These are phyloP conservation scores for Vespertilio murinus DNA, from an alignment of 2,797 vertebrate species.

Conservation along the genomic window DNA sequence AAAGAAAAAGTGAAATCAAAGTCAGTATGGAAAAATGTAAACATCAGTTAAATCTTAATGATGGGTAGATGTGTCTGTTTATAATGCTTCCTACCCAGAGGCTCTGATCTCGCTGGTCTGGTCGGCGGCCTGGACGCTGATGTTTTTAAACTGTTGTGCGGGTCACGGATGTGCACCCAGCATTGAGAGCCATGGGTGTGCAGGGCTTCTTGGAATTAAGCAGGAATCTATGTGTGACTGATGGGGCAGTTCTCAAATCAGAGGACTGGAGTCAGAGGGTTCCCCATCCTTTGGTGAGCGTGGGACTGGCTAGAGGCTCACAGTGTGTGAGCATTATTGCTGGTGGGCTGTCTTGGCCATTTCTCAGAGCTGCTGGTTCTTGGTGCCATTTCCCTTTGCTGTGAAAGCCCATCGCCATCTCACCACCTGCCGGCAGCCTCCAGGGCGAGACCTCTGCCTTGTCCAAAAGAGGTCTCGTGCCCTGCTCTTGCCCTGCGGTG, in stretches of 20 bases:
- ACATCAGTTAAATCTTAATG: background rate
- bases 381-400: background rate
- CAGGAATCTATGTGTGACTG: background rate
- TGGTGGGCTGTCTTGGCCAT: background rate
- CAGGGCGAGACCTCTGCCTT: background rate
- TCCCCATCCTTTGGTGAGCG: background rate
- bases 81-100: background rate
- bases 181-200: background rate
- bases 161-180: background rate
- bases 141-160: background rate
- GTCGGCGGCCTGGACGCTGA: background rate
- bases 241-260: background rate
- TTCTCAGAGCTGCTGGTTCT: background rate
- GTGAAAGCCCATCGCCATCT: background rate
- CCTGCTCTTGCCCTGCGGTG: background rate
- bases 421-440: background rate
- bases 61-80: background rate
- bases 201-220: background rate
- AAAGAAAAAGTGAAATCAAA: conserved; percentile 34
- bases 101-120: background rate
- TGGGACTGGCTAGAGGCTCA: background rate
- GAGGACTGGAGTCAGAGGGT: background rate
- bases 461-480: background rate
- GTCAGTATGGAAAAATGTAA: background rate
- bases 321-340: background rate